A percentile compares a stretch with the other conserved stretches of the same genome.
phyloP scores from a whole-genome alignment of 2,888 invertebrate species.

The Gastracanthus pulcherrimus region DNA sequence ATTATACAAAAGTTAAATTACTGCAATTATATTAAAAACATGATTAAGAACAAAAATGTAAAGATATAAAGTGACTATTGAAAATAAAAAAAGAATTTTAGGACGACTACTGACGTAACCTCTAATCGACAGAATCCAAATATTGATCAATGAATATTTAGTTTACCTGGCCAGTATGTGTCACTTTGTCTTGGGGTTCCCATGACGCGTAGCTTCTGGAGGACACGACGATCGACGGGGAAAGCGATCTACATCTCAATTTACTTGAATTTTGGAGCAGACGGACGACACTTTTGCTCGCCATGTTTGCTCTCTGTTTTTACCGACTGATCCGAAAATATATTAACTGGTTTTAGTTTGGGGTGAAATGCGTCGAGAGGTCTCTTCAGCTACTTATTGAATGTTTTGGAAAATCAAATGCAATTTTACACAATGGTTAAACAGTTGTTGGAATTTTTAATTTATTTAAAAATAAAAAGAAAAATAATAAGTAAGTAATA shows the following conservation, averaged over 20 bases:
- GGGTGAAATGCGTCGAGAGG: neutral
- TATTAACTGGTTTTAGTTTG: neutral
- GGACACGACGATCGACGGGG: conserved; percentile 53
- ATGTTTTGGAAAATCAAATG: too few species aligned
- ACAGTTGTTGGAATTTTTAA: too few species aligned
- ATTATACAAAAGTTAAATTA: neutral
- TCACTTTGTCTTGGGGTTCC: conserved; percentile 77
- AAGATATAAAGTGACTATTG: neutral
- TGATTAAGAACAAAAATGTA: neutral
- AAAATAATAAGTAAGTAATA: too few species aligned
- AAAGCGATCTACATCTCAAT: conserved; percentile 57
- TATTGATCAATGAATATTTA: conserved; percentile 7
- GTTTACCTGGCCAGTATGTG: conserved; percentile 82
- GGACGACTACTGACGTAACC: conserved; percentile 51
- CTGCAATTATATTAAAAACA: neutral
- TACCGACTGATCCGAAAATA: conserved; percentile 33
- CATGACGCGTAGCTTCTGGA: conserved; percentile 62
- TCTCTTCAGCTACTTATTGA: neutral
- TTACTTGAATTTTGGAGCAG: conserved; percentile 64
- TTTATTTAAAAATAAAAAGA: too few species aligned
- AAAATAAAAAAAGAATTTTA: neutral
- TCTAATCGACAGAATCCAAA: conserved; percentile 35
- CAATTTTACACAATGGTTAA: too few species aligned
- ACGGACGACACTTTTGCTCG: conserved; percentile 64
- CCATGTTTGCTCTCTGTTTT: conserved; percentile 66